These are phyloP conservation scores for Lacanobia oleracea DNA, from an alignment of 2,888 invertebrate genomes.

Conservation along the genomic window DNA sequence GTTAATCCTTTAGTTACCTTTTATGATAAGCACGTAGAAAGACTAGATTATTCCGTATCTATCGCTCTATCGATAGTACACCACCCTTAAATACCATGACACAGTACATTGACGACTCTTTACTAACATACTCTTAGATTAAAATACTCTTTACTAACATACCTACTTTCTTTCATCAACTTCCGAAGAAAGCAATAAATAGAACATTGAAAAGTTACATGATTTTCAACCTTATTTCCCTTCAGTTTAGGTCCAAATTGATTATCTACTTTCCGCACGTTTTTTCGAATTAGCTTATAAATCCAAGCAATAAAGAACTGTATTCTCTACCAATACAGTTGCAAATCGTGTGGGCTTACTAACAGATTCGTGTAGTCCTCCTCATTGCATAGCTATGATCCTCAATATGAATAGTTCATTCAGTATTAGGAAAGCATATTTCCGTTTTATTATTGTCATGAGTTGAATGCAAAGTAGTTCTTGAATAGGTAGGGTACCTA, in stretches of 20 bases:
- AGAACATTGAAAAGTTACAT: neutral
- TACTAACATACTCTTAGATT: neutral
- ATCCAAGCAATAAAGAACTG: neutral
- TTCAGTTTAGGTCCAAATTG: neutral
- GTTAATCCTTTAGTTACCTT: neutral
- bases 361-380: neutral
- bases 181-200: conserved; percentile 6
- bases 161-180: neutral
- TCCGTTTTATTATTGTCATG: conserved; percentile 40
- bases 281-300: neutral
- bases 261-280: neutral
- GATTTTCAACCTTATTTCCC: conserved; percentile 4
- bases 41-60: neutral
- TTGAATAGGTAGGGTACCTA: neutral
- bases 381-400: conserved; percentile 1
- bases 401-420: conserved; percentile 35
- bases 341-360: neutral
- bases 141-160: neutral
- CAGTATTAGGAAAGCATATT: conserved; percentile 34
- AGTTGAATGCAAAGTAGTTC: conserved; percentile 24
- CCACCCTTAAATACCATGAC: neutral
- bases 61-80: neutral
- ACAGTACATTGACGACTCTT: conserved; percentile 1
- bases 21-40: conserved; percentile 23
- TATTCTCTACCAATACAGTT: neutral